Conservation (phyloP, 2,797 vertebrate genomes). For the Austrolebias charrua region DNA sequence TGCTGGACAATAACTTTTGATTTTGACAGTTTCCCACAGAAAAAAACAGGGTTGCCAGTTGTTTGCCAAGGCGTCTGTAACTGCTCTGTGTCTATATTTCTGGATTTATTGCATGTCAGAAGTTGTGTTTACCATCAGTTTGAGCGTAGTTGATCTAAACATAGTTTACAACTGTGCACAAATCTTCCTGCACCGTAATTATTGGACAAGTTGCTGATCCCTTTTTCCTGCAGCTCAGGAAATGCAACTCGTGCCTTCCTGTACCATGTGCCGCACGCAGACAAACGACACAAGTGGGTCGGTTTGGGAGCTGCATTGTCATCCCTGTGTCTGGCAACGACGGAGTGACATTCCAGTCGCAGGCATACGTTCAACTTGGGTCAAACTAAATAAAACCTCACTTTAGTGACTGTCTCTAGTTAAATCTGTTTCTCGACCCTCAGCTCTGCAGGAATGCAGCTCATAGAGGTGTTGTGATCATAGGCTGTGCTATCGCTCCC, state of each 20-base stretch:
- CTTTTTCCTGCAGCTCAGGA: conserved; percentile 79
- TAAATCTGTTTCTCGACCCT: conserved; percentile 49
- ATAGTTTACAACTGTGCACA: conserved; percentile 60
- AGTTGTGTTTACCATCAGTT: conserved; percentile 24
- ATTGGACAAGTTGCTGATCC: conserved; percentile 75
- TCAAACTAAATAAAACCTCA: conserved; percentile 74
- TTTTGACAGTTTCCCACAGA: conserved; percentile 1
- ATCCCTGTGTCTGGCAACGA: conserved; percentile 58
- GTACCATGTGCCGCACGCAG: conserved; percentile 56
- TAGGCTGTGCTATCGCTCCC: conserved; percentile 55
- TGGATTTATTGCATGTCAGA: conserved; percentile 25
- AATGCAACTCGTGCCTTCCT: conserved; percentile 75
- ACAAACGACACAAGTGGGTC: conserved; percentile 70
- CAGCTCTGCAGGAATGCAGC: conserved; percentile 68
- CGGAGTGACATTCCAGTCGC: conserved; percentile 58
- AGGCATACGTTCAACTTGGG: conserved; percentile 69
- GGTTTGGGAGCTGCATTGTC: conserved; percentile 64
- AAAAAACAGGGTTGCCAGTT: conserved; percentile 21
- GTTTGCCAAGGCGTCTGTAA: neutral
- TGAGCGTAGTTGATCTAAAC: conserved; percentile 44
- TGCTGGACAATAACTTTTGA: conserved; percentile 9
- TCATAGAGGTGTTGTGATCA: conserved; percentile 67
- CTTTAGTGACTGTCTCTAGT: conserved; percentile 56
- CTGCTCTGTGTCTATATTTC: conserved; percentile 10
- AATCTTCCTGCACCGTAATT: conserved; percentile 69